Evolutionary conservation across 35 echinoderm and acorn worm species (phyloP).

Genomic region (Amphiura filiformis): DNA sequence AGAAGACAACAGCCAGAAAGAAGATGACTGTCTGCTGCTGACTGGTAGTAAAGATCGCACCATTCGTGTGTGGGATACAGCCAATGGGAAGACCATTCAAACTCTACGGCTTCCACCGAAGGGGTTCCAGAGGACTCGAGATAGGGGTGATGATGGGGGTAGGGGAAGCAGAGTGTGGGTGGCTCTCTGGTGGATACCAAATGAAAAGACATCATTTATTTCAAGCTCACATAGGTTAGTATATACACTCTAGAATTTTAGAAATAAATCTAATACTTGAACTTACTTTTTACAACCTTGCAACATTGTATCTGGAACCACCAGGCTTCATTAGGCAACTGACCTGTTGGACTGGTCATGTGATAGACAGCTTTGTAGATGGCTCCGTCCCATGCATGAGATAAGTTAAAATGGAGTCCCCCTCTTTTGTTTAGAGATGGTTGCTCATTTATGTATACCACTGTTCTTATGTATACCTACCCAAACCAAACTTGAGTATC

Average conservation of each 20-base stretch:
- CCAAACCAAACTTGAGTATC: no score
- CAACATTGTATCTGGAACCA: no score
- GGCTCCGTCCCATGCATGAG: no score
- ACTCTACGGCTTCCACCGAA: conserved; percentile 62
- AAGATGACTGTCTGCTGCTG: conserved; percentile 8
- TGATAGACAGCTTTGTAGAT: no score
- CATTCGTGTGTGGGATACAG: conserved; percentile 68
- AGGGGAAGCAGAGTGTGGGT: conserved; percentile 73
- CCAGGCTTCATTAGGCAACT: no score
- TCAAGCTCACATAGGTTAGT: conserved; percentile 88
- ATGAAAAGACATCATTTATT: conserved; percentile 56
- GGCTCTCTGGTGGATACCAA: conserved; percentile 70
- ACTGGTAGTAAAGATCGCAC: conserved; percentile 76
- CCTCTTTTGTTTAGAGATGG: no score
- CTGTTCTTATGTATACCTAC: no score
- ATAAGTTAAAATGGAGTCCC: no score
- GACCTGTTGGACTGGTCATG: no score
- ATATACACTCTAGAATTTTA: no score
- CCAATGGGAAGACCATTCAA: conserved; percentile 58
- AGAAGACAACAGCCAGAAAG: neutral
- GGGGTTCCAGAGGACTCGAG: conserved; percentile 32
- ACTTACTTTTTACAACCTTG: no score
- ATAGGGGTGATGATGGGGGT: conserved; percentile 54
- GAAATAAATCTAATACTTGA: no score
- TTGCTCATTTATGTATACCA: neutral